These are phyloP conservation scores for Scomber colias DNA, from an alignment of 2,113 vertebrate genomes.

Conservation along the genomic window DNA sequence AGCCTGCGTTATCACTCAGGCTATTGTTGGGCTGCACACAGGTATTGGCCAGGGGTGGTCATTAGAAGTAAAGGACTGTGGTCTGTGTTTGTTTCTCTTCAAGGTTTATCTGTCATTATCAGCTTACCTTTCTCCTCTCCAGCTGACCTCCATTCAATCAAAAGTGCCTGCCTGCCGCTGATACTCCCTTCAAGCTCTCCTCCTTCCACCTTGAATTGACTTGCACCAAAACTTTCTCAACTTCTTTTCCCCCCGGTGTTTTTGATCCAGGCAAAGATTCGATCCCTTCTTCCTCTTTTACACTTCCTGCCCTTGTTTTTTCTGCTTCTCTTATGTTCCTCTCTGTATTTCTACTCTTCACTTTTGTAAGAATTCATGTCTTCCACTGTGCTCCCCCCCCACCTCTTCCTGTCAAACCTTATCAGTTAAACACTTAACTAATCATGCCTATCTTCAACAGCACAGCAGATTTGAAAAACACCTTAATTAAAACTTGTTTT, in stretches of 20 bases:
- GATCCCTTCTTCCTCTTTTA: not conserved
- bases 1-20: conserved; percentile 30
- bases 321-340: not conserved
- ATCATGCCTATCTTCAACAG: not conserved
- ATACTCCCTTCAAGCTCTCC: conserved; percentile 32
- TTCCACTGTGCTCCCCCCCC: accelerated
- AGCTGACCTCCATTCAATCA: conserved; percentile 64
- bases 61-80: conserved; percentile 51
- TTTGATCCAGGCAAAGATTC: not conserved
- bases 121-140: conserved; percentile 37
- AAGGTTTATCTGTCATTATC: conserved; percentile 61
- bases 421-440: not conserved
- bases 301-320: not conserved
- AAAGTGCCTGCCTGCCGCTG: conserved; percentile 48
- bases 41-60: conserved; percentile 45
- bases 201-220: conserved; percentile 46
- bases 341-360: not conserved
- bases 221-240: conserved; percentile 7
- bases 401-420: not conserved
- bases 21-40: conserved; percentile 46
- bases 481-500: conserved; percentile 11
- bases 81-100: conserved; percentile 15
- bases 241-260: not conserved
- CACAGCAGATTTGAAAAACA: not conserved
- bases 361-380: not conserved